phyloP scores from a whole-genome alignment of 2,113 vertebrate genomes.

The Cephalopholis sonnerati region DNA sequence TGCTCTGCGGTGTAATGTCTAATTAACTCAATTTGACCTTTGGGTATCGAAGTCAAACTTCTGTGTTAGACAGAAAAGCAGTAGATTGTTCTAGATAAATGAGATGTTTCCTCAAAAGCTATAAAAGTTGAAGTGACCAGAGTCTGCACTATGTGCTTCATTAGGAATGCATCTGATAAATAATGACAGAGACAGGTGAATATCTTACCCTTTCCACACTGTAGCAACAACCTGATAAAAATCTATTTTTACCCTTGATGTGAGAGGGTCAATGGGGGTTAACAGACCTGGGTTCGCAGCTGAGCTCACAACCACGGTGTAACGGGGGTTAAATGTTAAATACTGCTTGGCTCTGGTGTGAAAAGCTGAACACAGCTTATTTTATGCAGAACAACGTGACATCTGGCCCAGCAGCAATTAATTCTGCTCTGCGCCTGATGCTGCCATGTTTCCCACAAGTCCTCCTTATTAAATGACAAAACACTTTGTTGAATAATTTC shows the following conservation, averaged over 20 bases:
- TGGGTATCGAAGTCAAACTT: slow-evolving; percentile 20
- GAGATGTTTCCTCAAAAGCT: not conserved
- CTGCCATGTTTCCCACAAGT: not conserved
- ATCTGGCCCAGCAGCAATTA: not conserved
- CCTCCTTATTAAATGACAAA: not conserved
- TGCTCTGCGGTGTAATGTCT: slow-evolving; percentile 20
- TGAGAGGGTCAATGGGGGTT: not conserved
- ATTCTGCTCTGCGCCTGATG: not conserved
- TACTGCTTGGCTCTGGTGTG: not conserved
- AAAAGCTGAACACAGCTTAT: slow-evolving; percentile 9
- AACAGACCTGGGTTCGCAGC: slow-evolving; percentile 2
- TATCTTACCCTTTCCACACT: not conserved
- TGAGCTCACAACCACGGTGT: not conserved
- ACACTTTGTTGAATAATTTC: not conserved
- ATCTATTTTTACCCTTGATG: slow-evolving; percentile 5
- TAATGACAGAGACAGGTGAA: not conserved
- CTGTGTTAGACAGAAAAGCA: not conserved
- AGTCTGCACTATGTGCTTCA: not conserved
- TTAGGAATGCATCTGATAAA: not conserved
- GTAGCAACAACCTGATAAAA: not conserved
- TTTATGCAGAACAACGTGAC: not conserved
- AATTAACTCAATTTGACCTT: slow-evolving; percentile 52
- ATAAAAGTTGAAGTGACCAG: not conserved
- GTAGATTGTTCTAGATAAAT: not conserved
- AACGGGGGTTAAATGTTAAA: slow-evolving; percentile 8